A percentile compares a stretch with the other conserved stretches of the same genome.
phyloP scores from a whole-genome alignment of 2,113 vertebrate genomes.

The Panthera tigris region DNA sequence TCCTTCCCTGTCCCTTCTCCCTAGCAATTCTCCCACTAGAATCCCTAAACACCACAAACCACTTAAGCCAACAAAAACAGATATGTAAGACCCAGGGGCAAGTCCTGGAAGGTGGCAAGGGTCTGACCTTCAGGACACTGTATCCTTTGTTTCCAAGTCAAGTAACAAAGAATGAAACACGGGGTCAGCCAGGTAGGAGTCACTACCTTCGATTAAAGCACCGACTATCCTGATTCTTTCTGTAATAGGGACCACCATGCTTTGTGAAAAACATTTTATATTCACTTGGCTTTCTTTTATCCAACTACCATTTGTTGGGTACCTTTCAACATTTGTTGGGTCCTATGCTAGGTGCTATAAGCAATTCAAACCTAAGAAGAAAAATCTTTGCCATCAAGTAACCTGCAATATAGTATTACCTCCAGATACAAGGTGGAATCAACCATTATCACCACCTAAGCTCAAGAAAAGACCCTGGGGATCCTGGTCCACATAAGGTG shows the following conservation, averaged over 20 bases:
- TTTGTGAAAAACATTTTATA: not conserved
- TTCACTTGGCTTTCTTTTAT: not conserved
- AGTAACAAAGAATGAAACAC: not conserved
- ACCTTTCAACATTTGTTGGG: no score
- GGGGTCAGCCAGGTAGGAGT: not conserved
- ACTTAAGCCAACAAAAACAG: not conserved
- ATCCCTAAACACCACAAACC: slow-evolving; percentile 22
- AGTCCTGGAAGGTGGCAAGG: not conserved
- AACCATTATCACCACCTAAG: not conserved
- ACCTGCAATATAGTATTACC: not conserved
- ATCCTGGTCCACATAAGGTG: not conserved
- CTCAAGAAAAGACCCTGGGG: not conserved
- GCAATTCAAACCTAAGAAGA: not conserved
- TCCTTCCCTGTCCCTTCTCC: not conserved
- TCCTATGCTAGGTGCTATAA: not conserved
- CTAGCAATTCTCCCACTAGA: not conserved
- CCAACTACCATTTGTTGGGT: not conserved
- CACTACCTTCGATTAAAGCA: not conserved
- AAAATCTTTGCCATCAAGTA: not conserved
- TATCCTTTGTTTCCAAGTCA: not conserved
- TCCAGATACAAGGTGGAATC: not conserved
- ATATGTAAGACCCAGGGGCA: not conserved
- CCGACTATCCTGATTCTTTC: not conserved
- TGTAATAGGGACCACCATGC: not conserved
- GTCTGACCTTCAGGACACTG: not conserved